Percentiles rank a stretch among this genome's conserved stretches.
Conservation (phyloP, 2,113 vertebrate genomes). For the Cebus imitator region DNA sequence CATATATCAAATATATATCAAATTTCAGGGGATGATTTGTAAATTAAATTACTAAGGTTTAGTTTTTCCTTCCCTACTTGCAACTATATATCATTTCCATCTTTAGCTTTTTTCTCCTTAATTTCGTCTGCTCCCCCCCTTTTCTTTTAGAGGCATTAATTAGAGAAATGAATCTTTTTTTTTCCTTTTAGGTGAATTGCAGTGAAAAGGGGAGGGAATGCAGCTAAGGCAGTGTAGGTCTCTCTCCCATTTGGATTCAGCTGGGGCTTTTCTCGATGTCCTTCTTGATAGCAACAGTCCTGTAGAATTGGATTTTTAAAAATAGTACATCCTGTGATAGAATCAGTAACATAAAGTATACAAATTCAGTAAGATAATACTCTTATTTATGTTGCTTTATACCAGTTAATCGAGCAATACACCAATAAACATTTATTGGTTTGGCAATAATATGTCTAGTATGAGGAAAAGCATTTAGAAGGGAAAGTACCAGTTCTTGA, state of each 20-base stretch:
- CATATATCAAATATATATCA: not conserved
- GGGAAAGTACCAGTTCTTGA: not conserved
- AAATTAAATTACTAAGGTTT: constrained; percentile 41
- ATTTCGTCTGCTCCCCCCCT: not conserved
- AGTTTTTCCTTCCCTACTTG: constrained; percentile 32
- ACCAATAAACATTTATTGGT: not conserved
- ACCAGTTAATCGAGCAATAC: not conserved
- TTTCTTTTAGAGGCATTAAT: not conserved
- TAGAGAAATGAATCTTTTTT: not conserved
- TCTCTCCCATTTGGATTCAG: not conserved
- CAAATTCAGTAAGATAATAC: not conserved
- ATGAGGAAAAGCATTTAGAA: not conserved
- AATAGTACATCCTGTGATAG: not conserved
- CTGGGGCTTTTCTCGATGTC: not conserved
- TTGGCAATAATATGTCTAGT: not conserved
- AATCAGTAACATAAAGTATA: not conserved
- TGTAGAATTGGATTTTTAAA: too few species aligned
- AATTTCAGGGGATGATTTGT: constrained; percentile 32
- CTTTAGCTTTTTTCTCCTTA: not conserved
- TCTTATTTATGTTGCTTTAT: not conserved
- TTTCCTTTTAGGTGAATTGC: not conserved
- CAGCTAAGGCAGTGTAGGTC: not conserved
- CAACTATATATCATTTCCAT: not conserved
- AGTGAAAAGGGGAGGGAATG: not conserved
- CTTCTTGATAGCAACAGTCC: not conserved